Conservation (phyloP, 2,888 invertebrate species). For the Drosophila picticornis region DNA sequence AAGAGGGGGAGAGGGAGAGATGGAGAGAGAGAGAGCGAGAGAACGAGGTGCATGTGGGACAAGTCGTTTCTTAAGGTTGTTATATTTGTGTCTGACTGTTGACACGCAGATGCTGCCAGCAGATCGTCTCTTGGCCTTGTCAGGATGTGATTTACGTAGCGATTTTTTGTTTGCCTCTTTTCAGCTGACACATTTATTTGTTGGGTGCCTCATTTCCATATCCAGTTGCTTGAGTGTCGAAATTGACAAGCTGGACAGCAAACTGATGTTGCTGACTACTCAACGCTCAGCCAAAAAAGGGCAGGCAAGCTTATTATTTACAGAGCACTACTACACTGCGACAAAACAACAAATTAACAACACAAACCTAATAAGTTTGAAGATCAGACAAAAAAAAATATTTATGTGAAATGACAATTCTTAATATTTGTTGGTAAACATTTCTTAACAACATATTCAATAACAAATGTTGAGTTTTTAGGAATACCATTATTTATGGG, state of each 20-base stretch:
- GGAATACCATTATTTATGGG: background rate
- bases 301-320: conserved; percentile 2
- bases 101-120: conserved; percentile 32
- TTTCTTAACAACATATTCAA: background rate
- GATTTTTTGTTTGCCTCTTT: conserved; percentile 28
- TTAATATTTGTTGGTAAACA: background rate
- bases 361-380: background rate
- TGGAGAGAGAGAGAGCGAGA: background rate
- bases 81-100: conserved; percentile 21
- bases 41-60: background rate
- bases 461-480: background rate
- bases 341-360: background rate
- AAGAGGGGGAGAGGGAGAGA: background rate
- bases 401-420: background rate
- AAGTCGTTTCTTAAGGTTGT: conserved; percentile 9
- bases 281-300: conserved; percentile 3
- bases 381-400: background rate
- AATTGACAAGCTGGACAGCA: conserved; percentile 25
- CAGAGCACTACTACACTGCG: background rate
- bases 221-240: conserved; percentile 19
- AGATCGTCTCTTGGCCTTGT: conserved; percentile 59
- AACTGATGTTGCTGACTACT: conserved; percentile 6
- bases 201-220: conserved; percentile 51
- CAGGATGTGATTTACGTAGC: conserved; percentile 42
- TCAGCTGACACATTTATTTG: conserved; percentile 62